phyloP scores from a whole-genome alignment of 92 coral and sea anemone genomes.

The Epizoanthus scotinus region DNA sequence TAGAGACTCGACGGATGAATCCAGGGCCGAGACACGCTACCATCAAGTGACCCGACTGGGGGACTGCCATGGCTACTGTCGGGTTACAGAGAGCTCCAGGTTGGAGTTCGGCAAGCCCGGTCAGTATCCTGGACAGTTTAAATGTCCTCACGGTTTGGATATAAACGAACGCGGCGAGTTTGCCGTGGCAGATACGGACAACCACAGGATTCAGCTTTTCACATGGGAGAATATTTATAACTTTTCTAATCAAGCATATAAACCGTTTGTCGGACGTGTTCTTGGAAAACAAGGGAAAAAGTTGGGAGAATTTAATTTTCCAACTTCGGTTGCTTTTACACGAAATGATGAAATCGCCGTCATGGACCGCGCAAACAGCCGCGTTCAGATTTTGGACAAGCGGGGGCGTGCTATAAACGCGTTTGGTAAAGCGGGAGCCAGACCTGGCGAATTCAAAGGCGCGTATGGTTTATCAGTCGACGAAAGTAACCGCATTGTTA shows the following conservation, averaged over 20 bases:
- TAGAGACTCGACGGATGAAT: background rate
- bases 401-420: conserved; percentile 33
- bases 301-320: conserved; percentile 21
- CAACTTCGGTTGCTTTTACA: conserved; percentile 27
- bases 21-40: background rate
- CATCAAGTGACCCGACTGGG: conserved; percentile 5
- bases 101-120: conserved; percentile 8
- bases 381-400: conserved; percentile 19
- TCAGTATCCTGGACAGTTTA: conserved; percentile 2
- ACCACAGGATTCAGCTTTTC: conserved; percentile 33
- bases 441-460: conserved; percentile 18
- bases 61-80: conserved; percentile 12
- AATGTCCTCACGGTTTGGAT: conserved; percentile 22
- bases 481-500: conserved; percentile 18
- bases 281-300: conserved; percentile 17
- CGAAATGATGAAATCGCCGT: conserved; percentile 23
- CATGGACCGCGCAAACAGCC: conserved; percentile 27
- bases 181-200: conserved; percentile 20
- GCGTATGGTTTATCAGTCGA: conserved; percentile 16
- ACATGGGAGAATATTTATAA: conserved; percentile 18
- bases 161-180: conserved; percentile 18
- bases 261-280: conserved; percentile 25
- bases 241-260: conserved; percentile 13
- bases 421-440: conserved; percentile 20
- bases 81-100: conserved; percentile 11